Base-by-base conservation (phyloP, 2,113 vertebrate species). In the Malurus cyaneus region DNA sequence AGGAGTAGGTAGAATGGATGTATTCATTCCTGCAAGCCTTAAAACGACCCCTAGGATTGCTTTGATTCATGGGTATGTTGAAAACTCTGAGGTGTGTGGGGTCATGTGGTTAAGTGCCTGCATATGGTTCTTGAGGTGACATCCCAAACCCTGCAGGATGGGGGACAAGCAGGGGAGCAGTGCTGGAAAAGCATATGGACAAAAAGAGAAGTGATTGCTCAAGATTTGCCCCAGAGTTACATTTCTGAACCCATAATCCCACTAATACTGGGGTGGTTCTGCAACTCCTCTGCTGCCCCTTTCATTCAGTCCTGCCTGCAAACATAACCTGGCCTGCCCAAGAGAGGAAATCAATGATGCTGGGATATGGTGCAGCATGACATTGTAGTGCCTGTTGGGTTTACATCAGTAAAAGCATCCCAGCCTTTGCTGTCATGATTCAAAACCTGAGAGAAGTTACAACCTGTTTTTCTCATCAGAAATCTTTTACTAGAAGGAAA, bases 161-260 rank as follows among this genome's bases (percentile, higher is more conserved):
- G 18, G 17, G 19, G 1, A 54, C 9, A n/a, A n/a, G n/a, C n/a
- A n/a, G n/a, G n/a, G n/a, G 1, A 11, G 69, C 5, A 7, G 17
- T 39, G 39, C 39, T 39, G 39, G 39, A 39, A 39, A 2, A 73
- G 31, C 16, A 32, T 32, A 50, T 3, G 10, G 18, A 32, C 15
- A 49, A 64, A 93, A 72, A 1, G 7, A 32, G 20, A 6, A 73
- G 8, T 0, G 0, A 26, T 32, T 54, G 18, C 14, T 83, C 20
- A 32, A 31, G 32, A 61, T 17, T 10, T 70, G 3, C 5, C 36
- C 69, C 2, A 2, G 31, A 44, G n/a, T 61, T 36, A 36, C 14
- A 28, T 39, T 80, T 80, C 41, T 31, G 11, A 11, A 17, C 8
- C n/a, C 65, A 6, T 23, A 67, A 20, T 25, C 24, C 25, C 11